Evolutionary conservation across 2,113 vertebrate species (phyloP).

Genomic region (Hypanus sabinus): DNA sequence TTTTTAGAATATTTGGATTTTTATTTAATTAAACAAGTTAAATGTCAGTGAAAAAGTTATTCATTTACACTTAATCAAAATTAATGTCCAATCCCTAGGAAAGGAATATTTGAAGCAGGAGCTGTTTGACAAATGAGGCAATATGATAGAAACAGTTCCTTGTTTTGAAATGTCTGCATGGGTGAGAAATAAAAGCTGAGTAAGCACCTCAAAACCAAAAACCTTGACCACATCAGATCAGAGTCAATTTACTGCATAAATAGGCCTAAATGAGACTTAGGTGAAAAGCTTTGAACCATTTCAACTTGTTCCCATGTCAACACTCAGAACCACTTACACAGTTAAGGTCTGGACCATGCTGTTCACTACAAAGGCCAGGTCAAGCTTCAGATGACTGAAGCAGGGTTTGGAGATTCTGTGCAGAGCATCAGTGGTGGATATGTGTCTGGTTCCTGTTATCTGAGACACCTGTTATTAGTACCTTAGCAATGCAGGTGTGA

Average conservation of each 20-base stretch:
- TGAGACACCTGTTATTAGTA: not conserved
- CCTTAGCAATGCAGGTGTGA: not conserved
- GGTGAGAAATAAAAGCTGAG: not conserved
- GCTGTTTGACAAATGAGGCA: not conserved
- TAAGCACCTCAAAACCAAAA: not conserved
- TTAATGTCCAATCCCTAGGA: not conserved
- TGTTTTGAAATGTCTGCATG: not conserved
- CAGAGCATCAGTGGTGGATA: conserved; percentile 50
- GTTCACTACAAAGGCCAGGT: not conserved
- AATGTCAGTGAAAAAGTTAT: not conserved
- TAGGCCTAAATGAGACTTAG: conserved; percentile 10
- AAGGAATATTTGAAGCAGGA: not conserved
- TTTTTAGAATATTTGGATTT: not conserved
- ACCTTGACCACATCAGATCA: conserved; percentile 20
- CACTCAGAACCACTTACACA: conserved; percentile 1
- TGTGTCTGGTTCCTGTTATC: conserved; percentile 42
- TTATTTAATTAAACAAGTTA: not conserved
- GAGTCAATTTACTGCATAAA: conserved; percentile 28
- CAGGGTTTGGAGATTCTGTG: conserved; percentile 49
- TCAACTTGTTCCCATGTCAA: conserved; percentile 11
- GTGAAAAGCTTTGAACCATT: conserved; percentile 17
- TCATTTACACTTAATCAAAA: not conserved
- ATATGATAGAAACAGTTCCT: not conserved
- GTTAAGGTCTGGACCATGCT: not conserved
- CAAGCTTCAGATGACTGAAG: not conserved